A percentile compares a stretch with the other conserved stretches of the same genome.
Conservation (phyloP, 2,888 invertebrate genomes). For the Nemotelus pantherinus region DNA sequence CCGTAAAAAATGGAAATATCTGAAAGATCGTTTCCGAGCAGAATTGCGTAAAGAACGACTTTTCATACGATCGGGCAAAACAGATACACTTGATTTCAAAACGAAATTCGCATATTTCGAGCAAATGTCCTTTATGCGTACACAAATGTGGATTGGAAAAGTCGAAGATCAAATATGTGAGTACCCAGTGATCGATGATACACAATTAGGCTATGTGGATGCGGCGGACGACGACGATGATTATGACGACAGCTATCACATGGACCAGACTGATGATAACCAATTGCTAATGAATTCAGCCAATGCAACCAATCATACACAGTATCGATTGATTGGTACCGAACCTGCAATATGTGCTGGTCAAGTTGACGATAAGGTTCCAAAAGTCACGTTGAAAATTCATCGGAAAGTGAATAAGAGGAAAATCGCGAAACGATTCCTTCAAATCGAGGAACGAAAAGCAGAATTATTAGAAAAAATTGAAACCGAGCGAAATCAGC, state of each 20-base stretch:
- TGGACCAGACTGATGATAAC: conserved; percentile 2
- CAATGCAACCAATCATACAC: neutral
- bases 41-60: conserved; percentile 35
- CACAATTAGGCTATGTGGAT: conserved; percentile 4
- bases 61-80: conserved; percentile 13
- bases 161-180: conserved; percentile 30
- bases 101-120: conserved; percentile 23
- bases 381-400: conserved; percentile 16
- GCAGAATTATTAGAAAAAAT: conserved; percentile 25
- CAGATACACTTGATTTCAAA: conserved; percentile 27
- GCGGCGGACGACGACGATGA: neutral
- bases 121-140: conserved; percentile 38
- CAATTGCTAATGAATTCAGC: neutral
- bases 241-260: neutral
- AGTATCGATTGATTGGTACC: conserved; percentile 2
- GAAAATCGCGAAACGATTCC: conserved; percentile 34
- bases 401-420: conserved; percentile 32
- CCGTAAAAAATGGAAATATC: conserved; percentile 39
- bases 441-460: conserved; percentile 31
- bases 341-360: neutral
- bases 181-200: conserved; percentile 1
- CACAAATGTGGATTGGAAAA: conserved; percentile 39
- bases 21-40: conserved; percentile 36
- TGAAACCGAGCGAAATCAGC: conserved; percentile 17
- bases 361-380: neutral